phyloP scores from a whole-genome alignment of 2,888 invertebrate genomes.

The Augiades crinisus region DNA sequence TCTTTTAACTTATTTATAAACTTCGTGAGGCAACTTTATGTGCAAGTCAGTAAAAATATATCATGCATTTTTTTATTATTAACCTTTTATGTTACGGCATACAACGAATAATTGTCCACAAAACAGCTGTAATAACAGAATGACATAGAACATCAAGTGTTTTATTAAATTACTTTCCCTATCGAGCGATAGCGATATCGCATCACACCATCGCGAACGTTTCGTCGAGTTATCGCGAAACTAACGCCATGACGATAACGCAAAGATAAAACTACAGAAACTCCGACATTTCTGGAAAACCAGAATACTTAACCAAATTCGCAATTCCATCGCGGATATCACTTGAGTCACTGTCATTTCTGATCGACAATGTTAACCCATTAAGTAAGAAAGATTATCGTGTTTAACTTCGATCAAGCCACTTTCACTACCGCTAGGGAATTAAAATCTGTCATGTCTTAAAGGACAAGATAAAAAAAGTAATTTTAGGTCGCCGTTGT shows the following conservation, averaged over 20 bases:
- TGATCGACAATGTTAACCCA: neutral
- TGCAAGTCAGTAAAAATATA: too few relatives aligned
- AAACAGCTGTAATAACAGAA: neutral
- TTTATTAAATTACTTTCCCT: slow-evolving; percentile 1
- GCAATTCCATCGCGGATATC: neutral
- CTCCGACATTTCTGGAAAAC: slow-evolving; percentile 28
- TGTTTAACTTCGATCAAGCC: neutral
- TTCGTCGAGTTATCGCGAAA: slow-evolving; percentile 2
- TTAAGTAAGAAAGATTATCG: neutral
- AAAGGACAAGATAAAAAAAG: neutral
- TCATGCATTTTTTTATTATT: too few relatives aligned
- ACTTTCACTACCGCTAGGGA: neutral
- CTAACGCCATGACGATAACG: slow-evolving; percentile 29
- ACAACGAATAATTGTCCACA: neutral
- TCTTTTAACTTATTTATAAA: neutral
- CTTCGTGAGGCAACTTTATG: too few relatives aligned
- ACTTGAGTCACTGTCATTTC: neutral
- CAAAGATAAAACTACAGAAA: slow-evolving; percentile 22
- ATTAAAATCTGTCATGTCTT: neutral
- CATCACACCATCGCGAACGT: slow-evolving; percentile 1
- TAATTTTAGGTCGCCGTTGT: neutral
- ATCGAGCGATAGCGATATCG: slow-evolving; percentile 27
- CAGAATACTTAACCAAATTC: neutral
- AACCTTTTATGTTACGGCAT: too few relatives aligned
- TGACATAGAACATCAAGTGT: neutral